Evolutionary conservation across 1,140 invertebrate genomes (phyloP), one percentile per base, ranked within the genome.

Genomic region (Heliconius hewitsoni): DNA sequence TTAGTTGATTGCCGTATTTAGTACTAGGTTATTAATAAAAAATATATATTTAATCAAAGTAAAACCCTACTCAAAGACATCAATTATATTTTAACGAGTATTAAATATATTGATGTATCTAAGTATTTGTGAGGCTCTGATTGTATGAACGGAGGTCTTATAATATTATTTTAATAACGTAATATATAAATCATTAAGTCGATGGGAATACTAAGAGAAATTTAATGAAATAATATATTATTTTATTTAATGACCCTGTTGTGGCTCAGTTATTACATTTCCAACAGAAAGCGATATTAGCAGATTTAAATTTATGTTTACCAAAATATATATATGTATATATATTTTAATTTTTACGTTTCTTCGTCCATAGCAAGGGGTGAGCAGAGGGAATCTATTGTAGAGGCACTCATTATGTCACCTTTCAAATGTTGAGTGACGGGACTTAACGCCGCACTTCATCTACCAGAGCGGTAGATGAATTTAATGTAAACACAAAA

Each of bases 151-250:
- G 27, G 5, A 66, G 4, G 9, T 66, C 60, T 66, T 66, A 3
- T 66, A 66, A 66, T 66, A 4, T 30, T 66, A 66, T 66, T 66
- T 27, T 66, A 66, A 66, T 66, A 66, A 27, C 60, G 60, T 66
- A 27, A 16, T 66, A 27, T 66, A 30, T 66, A 66, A 66, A 27
- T 16, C 23, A 66, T 66, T 66, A 27, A 66, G 23, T 66, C 23
- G 9, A 27, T 66, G 23, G 23, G 23, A 30, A 27, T 27, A 27
- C 11, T 27, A 16, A 27, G 60, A 66, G 60, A 66, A 66, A 66
- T 66, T 66, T 66, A 30, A 66, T 66, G 60, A 66, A 66, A 30
- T 30, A 30, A 23, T 23, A 57, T 57, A 11, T 60, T 27, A 27
- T 60, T 60, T 27, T 27, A 60, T 66, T 66, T 66, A 66, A 66